A percentile compares a stretch with the other conserved stretches of the same genome.
These are phyloP conservation scores for Leuciscus idus DNA, from an alignment of 2,113 vertebrate genomes.

Conservation along the genomic window DNA sequence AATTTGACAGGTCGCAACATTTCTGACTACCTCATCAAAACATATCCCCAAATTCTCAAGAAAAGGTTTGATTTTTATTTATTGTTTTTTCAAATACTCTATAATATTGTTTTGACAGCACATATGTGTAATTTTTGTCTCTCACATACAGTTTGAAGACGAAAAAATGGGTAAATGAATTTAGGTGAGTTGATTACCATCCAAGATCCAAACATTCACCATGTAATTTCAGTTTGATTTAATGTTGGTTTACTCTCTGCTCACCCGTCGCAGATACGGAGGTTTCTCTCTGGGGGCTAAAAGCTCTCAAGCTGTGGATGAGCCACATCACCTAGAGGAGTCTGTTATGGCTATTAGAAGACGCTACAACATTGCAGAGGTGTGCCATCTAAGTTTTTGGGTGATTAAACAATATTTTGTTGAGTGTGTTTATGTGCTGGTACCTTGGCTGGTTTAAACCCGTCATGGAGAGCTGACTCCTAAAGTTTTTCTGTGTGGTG, in stretches of 20 bases:
- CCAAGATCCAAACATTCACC: not conserved
- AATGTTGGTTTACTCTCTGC: not conserved
- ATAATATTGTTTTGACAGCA: not conserved
- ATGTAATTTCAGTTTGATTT: constrained; percentile 15
- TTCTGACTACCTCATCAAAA: constrained; percentile 97
- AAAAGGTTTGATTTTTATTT: constrained; percentile 82
- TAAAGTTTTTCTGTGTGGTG: not conserved
- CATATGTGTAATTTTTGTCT: not conserved
- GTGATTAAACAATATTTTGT: not conserved
- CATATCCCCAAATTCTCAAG: constrained; percentile 90
- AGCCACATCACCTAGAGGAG: constrained; percentile 60
- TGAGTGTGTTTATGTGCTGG: not conserved
- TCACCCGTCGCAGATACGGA: constrained; percentile 78
- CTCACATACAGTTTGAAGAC: constrained; percentile 77
- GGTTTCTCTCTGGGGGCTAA: constrained; percentile 85
- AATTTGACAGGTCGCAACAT: constrained; percentile 92
- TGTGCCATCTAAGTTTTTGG: constrained; percentile 44
- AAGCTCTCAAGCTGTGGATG: constrained; percentile 64
- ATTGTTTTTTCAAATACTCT: not conserved
- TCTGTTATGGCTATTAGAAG: constrained; percentile 69
- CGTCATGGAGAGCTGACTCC: too few species aligned
- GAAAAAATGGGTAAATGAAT: constrained; percentile 92
- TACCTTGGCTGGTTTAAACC: not conserved
- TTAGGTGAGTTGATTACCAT: constrained; percentile 78
- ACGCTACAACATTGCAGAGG: constrained; percentile 71